Base-by-base conservation (phyloP, 2,888 invertebrate species). In the Chrysina gloriosa region DNA sequence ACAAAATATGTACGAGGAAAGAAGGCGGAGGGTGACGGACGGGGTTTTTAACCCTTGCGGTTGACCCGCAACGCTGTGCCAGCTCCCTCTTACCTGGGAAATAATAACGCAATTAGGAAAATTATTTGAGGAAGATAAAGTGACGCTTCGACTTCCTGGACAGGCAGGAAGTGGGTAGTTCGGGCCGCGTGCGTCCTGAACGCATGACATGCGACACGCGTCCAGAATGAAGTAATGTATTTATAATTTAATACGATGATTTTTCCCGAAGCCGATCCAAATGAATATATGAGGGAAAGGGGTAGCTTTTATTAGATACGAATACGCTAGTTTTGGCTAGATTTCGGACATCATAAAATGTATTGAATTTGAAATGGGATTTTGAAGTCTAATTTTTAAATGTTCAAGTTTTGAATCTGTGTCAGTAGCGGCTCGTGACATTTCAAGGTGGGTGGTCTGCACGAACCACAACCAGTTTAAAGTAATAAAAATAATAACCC, bases 111-210 rank as follows among this genome's bases (percentile, higher is more conserved):
- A 79, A 79, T 79, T 79, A 79, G 74, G 75, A 73, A 78, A 79
- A 79, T 79, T 79, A 78, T 79, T 78, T 76, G 79, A 80, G 72
- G 77, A 79, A 75, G 74, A 78, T 79, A 74, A 72, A 77, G 74
- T 79, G 77, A 77, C 78, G 76, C 74, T 70, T 67, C 71, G 64
- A 76, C 77, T 78, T 79, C 80, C 79, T 69, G 77, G 78, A 71
- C 70, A 65, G 70, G 70, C 77, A 77, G 80, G 80, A 80, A 80
- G 77, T 79, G 77, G 77, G 77, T 76, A 76, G 79, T 79, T 77
- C 74, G 71, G 75, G 74, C 75, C 79, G 77, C 77, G 77, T 75
- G 77, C 75, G 78, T 70, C 74, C 52, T 52, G 71, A 70, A 73
- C 79, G 78, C 78, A 79, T 79, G 80, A 73, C 73, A 71, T 48